Evolutionary conservation across 2,113 vertebrate species (phyloP), one percentile per base, ranked within the genome.

Genomic region (Prunella fulvescens): DNA sequence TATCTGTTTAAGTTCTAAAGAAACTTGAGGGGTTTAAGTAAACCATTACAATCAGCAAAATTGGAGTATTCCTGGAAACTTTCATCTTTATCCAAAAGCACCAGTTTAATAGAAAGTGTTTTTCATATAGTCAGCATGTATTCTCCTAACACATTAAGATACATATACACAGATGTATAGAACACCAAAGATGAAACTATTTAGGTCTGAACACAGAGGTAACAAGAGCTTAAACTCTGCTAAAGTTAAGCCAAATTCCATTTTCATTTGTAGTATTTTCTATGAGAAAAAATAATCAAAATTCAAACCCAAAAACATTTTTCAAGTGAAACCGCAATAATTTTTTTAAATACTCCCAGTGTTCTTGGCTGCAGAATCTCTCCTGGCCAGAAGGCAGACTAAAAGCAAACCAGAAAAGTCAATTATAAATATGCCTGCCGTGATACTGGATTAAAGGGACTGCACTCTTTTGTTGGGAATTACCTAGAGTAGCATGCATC

Each of bases 301-400:
- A 92, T 78, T 95, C 88, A 96, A 97, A 95, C 79, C 64, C 73
- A 93, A 94, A 91, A 86, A 24, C 44, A 96, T 97, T 88, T 97
- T 97, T 97, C 95, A 96, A 95, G 85, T 78, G 92, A 97, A 97
- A 53, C 65, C 35, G 95, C 96, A 97, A 85, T 95, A 95, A 0
- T 15, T 96, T 97, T 83, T n/a, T 31, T 6, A 45, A 97, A 86
- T 93, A 62, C 29, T 94, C 81, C 80, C 80, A 86, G 78, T 97
- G 78, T 81, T 90, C 67, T 95, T 96, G 92, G 65, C 88, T 93
- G 91, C 94, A 97, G 97, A 97, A 96, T 92, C 65, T 96, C 92
- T 96, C 87, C 88, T 97, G 93, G 95, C 86, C 92, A 94, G 77
- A 91, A 76, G 60, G 93, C 87, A 95, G 81, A 79, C 85, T 58